Evolutionary conservation across 2,888 invertebrate genomes (phyloP).

Genomic region (Cylloceria caligata): DNA sequence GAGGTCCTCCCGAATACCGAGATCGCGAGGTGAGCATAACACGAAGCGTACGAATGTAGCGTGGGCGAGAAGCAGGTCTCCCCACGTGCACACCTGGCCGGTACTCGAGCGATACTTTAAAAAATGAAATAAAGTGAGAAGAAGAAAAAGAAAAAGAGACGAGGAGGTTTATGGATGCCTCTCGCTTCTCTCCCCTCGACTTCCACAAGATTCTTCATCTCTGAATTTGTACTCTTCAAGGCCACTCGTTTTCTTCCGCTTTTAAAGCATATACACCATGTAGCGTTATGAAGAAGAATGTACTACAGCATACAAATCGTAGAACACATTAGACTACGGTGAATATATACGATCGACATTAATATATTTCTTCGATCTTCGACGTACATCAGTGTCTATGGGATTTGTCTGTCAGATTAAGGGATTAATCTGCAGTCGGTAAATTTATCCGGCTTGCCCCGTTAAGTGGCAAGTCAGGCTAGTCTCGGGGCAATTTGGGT

Average conservation of each 20-base stretch:
- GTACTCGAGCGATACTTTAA: constrained; percentile 31
- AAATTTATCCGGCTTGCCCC: too few relatives aligned
- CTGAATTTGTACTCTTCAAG: constrained; percentile 24
- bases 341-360: background rate
- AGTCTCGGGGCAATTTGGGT: too few relatives aligned
- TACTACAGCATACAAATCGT: background rate
- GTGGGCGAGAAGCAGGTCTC: constrained; percentile 72
- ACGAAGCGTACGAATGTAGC: constrained; percentile 49
- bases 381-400: too few relatives aligned
- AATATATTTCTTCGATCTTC: background rate
- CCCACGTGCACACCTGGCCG: constrained; percentile 73
- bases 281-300: background rate
- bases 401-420: too few relatives aligned
- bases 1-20: constrained; percentile 3
- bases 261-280: constrained; percentile 16
- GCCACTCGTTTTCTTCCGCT: constrained; percentile 1
- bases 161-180: constrained; percentile 16
- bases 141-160: constrained; percentile 6
- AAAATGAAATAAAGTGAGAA: background rate
- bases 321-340: background rate
- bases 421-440: too few relatives aligned
- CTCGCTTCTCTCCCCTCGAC: constrained; percentile 12
- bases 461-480: too few relatives aligned
- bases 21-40: constrained; percentile 15
- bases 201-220: constrained; percentile 1